Conservation (phyloP, 2,113 vertebrate species). For the Cacatua alba region DNA sequence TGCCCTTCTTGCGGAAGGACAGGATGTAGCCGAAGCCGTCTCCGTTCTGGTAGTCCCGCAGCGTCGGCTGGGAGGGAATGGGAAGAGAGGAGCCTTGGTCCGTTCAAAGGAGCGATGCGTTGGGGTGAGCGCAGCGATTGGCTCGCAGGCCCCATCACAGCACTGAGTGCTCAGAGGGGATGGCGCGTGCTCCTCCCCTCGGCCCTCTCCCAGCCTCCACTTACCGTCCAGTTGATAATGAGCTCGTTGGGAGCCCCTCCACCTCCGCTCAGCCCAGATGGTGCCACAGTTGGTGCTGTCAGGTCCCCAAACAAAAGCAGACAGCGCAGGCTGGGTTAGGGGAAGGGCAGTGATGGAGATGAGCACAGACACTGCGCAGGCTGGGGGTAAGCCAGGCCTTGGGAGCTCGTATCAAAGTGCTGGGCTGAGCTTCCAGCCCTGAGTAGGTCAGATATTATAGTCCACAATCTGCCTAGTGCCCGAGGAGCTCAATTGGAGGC, state of each 20-base stretch:
- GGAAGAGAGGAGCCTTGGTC: neutral
- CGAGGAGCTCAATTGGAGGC: neutral
- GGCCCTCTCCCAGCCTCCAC: neutral
- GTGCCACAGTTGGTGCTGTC: constrained; percentile 92
- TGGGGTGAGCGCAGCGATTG: neutral
- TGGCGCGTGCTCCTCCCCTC: neutral
- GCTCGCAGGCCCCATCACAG: neutral
- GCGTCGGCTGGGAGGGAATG: constrained; percentile 76
- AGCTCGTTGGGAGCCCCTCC: constrained; percentile 92
- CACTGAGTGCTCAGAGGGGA: neutral
- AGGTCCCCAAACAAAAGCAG: neutral
- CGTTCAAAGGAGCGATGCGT: rapidly evolving
- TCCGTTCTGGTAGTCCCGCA: constrained; percentile 94
- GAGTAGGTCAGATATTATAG: neutral
- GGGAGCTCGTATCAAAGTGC: neutral
- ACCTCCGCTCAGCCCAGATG: constrained; percentile 91
- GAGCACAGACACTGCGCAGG: rapidly evolving
- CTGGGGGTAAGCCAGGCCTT: neutral
- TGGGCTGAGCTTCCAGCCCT: neutral
- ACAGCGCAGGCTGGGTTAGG: neutral
- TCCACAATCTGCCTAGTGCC: neutral
- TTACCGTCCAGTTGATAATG: constrained; percentile 93
- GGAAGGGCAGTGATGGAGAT: neutral
- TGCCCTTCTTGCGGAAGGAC: constrained; percentile 85
- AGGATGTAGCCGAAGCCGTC: constrained; percentile 92